A percentile compares a stretch with the other conserved stretches of the same genome.
phyloP scores from a whole-genome alignment of 2,113 vertebrate species.

The Donacobius atricapilla region DNA sequence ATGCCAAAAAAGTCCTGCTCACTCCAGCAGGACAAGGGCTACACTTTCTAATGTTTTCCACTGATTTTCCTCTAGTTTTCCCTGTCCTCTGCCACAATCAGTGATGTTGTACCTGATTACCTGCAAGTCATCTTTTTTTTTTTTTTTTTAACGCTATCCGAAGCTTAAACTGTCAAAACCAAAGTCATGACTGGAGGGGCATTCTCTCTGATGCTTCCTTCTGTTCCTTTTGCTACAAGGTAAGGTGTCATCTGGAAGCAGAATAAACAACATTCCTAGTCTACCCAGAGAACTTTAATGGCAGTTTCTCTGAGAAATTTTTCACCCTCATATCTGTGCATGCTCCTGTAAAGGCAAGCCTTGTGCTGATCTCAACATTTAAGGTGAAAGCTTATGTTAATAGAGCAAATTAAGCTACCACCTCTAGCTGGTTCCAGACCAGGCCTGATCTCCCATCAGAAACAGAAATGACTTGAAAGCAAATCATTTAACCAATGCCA shows the following conservation, averaged over 20 bases:
- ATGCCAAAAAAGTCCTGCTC: not conserved
- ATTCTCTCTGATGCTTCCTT: not conserved
- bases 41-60: not conserved
- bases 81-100: fast-evolving
- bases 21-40: not conserved
- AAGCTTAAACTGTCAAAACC: not conserved
- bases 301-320: not conserved
- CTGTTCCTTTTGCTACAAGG: not conserved
- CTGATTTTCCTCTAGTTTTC: not conserved
- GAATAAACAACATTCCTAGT: not conserved
- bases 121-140: not conserved
- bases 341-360: not conserved
- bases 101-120: not conserved
- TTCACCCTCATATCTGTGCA: not conserved
- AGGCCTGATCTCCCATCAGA: not conserved
- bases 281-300: not conserved
- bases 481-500: not conserved
- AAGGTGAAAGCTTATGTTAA: not conserved
- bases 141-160: not conserved
- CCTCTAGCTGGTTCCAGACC: not conserved
- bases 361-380: not conserved
- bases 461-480: not conserved
- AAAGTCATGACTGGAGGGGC: not conserved
- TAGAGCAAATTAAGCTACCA: not conserved
- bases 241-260: not conserved